Evolutionary conservation across 2,888 invertebrate species (phyloP).

Genomic region (Cinara cedri): DNA sequence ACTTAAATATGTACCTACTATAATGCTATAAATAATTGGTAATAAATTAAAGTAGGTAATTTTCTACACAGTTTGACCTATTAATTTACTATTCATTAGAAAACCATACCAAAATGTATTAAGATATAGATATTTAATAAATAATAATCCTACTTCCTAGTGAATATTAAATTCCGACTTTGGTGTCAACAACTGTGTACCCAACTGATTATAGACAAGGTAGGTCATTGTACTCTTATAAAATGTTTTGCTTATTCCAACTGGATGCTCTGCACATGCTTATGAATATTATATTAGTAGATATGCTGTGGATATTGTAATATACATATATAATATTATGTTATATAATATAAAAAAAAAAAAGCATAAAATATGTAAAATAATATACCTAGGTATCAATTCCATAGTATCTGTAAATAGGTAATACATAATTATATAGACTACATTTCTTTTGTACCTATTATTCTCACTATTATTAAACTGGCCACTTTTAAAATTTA

Average conservation of each 20-base stretch:
- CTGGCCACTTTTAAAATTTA: too few species aligned
- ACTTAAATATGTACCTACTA: too few species aligned
- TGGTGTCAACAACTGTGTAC: neutral
- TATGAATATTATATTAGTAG: slow-evolving; percentile 34
- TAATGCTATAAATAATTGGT: too few species aligned
- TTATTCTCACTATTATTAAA: too few species aligned
- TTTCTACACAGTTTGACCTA: too few species aligned
- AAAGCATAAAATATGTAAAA: too few species aligned
- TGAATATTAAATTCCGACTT: neutral
- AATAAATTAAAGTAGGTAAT: neutral
- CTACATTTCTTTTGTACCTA: too few species aligned
- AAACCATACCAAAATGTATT: neutral
- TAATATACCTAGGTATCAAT: too few species aligned
- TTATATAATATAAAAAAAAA: neutral
- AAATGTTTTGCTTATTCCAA: slow-evolving; percentile 20
- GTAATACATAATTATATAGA: too few species aligned
- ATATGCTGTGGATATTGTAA: neutral
- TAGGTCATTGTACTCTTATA: slow-evolving; percentile 18
- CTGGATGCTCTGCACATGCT: slow-evolving; percentile 22
- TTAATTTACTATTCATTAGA: neutral
- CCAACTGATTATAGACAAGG: neutral
- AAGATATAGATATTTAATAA: slow-evolving; percentile 6
- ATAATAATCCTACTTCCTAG: neutral
- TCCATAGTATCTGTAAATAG: too few species aligned
- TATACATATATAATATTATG: slow-evolving; percentile 7